phyloP scores from a whole-genome alignment of 2,113 vertebrate species.

The Triplophysa tibetana region DNA sequence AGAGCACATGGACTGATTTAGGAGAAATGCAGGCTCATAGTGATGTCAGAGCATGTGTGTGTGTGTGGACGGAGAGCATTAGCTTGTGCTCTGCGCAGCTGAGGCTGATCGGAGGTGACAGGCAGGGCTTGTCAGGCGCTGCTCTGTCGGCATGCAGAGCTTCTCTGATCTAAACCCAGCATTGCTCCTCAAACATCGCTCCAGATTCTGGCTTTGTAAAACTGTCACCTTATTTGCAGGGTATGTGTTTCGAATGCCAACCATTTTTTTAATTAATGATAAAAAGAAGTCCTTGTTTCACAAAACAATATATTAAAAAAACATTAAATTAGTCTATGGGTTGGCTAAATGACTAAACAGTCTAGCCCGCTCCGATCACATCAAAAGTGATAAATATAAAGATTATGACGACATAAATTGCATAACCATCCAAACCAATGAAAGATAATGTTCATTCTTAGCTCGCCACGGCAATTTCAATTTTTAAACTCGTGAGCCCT shows the following conservation, averaged over 20 bases:
- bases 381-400: too few relatives aligned
- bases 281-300: not conserved
- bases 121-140: constrained; percentile 47
- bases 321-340: too few relatives aligned
- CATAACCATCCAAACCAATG: too few relatives aligned
- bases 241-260: not conserved
- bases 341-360: too few relatives aligned
- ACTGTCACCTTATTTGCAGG: not conserved
- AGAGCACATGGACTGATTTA: constrained; percentile 47
- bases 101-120: constrained; percentile 49
- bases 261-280: not conserved
- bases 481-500: too few relatives aligned
- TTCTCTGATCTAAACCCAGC: constrained; percentile 29
- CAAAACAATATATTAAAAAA: too few relatives aligned
- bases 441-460: too few relatives aligned
- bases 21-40: constrained; percentile 39
- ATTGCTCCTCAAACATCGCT: constrained; percentile 25
- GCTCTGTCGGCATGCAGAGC: constrained; percentile 39
- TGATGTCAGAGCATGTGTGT: constrained; percentile 46
- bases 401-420: too few relatives aligned
- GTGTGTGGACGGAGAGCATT: constrained; percentile 19
- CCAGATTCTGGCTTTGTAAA: not conserved
- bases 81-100: constrained; percentile 28
- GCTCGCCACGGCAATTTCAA: too few relatives aligned
- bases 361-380: too few relatives aligned